phyloP scores from a whole-genome alignment of 2,797 vertebrate species.

The Nothura maculosa region DNA sequence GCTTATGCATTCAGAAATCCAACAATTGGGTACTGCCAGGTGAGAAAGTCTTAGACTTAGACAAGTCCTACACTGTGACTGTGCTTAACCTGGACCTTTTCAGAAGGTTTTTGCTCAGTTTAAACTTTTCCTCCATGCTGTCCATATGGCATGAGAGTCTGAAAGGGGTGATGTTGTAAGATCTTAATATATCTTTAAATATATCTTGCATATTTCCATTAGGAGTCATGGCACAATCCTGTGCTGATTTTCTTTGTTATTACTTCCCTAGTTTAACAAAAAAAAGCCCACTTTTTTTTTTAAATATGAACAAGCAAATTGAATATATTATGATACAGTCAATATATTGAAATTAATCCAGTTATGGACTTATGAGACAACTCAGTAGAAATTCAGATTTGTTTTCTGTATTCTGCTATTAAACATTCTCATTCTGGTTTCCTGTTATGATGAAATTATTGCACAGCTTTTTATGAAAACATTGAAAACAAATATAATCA shows the following conservation, averaged over 20 bases:
- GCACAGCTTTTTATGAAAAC: not conserved
- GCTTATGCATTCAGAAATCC: conserved; percentile 98
- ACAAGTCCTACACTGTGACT: not conserved
- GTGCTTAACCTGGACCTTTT: not conserved
- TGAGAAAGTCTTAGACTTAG: conserved; percentile 53
- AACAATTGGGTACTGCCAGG: conserved; percentile 97
- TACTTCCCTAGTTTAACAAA: not conserved
- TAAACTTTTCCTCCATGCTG: not conserved
- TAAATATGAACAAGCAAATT: not conserved
- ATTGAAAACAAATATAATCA: not conserved
- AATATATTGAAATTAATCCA: not conserved
- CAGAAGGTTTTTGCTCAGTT: not conserved
- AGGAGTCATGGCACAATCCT: not conserved
- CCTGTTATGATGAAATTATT: not conserved
- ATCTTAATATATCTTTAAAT: not conserved
- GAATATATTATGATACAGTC: not conserved
- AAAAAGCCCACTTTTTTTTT: not conserved
- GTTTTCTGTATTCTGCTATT: not conserved
- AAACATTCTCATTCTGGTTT: not conserved
- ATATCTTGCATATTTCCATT: not conserved
- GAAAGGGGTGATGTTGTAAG: not conserved
- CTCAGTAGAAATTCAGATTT: not conserved
- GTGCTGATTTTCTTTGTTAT: not conserved
- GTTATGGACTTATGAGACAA: not conserved
- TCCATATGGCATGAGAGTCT: not conserved